Evolutionary conservation across 2,888 invertebrate genomes (phyloP).

Genomic region (Protonemura montana): DNA sequence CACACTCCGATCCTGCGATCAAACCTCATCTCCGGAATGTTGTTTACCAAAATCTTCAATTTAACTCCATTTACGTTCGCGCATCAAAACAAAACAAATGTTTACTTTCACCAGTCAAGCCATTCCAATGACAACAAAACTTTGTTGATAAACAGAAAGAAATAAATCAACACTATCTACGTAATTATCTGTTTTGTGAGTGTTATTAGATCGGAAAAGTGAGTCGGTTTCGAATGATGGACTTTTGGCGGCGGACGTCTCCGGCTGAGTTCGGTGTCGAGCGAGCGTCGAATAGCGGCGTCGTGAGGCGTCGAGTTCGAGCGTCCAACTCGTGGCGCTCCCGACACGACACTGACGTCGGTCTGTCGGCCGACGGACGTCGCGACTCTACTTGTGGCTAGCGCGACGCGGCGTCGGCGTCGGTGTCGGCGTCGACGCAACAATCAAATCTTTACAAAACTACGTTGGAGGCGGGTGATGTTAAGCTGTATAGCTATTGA

Average conservation of each 20-base stretch:
- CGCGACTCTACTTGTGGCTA: conserved; percentile 28
- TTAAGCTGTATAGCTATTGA: no score
- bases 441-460: no score
- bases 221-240: not conserved
- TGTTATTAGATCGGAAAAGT: no score
- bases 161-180: not conserved
- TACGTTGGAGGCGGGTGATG: no score
- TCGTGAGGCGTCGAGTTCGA: not conserved
- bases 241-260: not conserved
- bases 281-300: not conserved
- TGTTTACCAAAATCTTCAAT: conserved; percentile 7
- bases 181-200: no score
- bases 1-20: not conserved
- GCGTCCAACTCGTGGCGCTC: conserved; percentile 22
- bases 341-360: conserved; percentile 19
- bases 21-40: conserved; percentile 24
- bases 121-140: not conserved
- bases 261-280: not conserved
- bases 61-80: not conserved
- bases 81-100: not conserved
- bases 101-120: not conserved
- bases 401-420: conserved; percentile 24
- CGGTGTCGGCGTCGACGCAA: conserved; percentile 15
- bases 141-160: not conserved
- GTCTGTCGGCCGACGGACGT: not conserved